phyloP scores from a whole-genome alignment of 1,140 invertebrate species.

The Contarinia nasturtii region DNA sequence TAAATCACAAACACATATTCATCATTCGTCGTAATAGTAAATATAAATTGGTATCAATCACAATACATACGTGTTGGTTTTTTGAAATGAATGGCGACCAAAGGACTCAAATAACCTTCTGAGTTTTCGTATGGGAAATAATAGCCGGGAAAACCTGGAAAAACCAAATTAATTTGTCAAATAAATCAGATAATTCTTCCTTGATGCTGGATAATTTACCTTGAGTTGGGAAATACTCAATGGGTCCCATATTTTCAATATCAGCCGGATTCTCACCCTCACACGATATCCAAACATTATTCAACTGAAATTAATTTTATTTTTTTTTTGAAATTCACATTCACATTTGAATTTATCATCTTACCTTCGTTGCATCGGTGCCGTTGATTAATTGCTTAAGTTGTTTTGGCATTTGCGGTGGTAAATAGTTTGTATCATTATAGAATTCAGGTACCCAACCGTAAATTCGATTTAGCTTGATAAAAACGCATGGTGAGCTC shows the following conservation, averaged over 20 bases:
- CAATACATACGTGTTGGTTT: slow-evolving; percentile 49
- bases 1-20: slow-evolving; percentile 15
- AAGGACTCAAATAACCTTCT: slow-evolving; percentile 68
- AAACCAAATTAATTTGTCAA: too few relatives aligned
- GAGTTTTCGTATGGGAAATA: slow-evolving; percentile 66
- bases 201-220: too few relatives aligned
- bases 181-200: too few relatives aligned
- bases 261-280: slow-evolving; percentile 79
- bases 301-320: slow-evolving; percentile 30
- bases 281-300: slow-evolving; percentile 74
- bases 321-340: too few relatives aligned
- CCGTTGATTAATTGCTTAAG: slow-evolving; percentile 28
- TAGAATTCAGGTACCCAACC: slow-evolving; percentile 56
- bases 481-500: slow-evolving; percentile 60
- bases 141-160: slow-evolving; percentile 62
- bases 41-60: not conserved
- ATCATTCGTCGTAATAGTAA: not conserved
- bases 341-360: too few relatives aligned
- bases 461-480: slow-evolving; percentile 67
- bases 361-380: slow-evolving; percentile 10
- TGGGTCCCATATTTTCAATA: slow-evolving; percentile 65
- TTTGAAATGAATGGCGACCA: slow-evolving; percentile 69
- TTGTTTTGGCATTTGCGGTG: slow-evolving; percentile 41
- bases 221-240: slow-evolving; percentile 48
- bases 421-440: slow-evolving; percentile 35